Percentiles rank a stretch among this genome's conserved stretches.
phyloP scores from a whole-genome alignment of 2,797 vertebrate genomes.

The Macropus fuliginosus region DNA sequence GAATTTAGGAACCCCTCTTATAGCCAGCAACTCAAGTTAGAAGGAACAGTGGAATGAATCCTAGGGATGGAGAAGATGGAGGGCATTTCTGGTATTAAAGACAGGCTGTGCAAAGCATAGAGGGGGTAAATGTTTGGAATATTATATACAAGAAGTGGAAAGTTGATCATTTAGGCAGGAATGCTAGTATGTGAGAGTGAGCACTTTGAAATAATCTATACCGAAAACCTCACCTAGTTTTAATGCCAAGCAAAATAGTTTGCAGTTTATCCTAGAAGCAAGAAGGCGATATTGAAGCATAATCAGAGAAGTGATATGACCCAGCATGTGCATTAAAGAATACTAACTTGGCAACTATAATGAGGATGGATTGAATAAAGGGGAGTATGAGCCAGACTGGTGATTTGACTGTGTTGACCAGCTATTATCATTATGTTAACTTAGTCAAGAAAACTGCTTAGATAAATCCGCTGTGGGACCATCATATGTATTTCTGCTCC shows the following conservation, averaged over 20 bases:
- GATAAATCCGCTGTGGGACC: background rate
- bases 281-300: background rate
- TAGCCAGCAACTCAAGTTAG: background rate
- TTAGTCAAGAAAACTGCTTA: constrained; percentile 20
- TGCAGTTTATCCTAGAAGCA: background rate
- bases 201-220: background rate
- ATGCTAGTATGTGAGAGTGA: background rate
- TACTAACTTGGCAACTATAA: background rate
- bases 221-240: background rate
- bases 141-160: background rate
- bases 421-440: constrained; percentile 2
- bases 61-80: background rate
- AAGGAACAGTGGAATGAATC: background rate
- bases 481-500: constrained; percentile 34
- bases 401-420: background rate
- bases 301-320: background rate
- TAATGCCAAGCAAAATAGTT: background rate
- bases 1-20: background rate
- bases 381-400: background rate
- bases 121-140: background rate
- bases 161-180: background rate
- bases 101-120: background rate
- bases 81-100: background rate
- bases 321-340: background rate
- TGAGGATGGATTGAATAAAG: background rate